These are phyloP conservation scores for Apodemia duryi DNA, from an alignment of 2,888 invertebrate species.

Conservation along the genomic window DNA sequence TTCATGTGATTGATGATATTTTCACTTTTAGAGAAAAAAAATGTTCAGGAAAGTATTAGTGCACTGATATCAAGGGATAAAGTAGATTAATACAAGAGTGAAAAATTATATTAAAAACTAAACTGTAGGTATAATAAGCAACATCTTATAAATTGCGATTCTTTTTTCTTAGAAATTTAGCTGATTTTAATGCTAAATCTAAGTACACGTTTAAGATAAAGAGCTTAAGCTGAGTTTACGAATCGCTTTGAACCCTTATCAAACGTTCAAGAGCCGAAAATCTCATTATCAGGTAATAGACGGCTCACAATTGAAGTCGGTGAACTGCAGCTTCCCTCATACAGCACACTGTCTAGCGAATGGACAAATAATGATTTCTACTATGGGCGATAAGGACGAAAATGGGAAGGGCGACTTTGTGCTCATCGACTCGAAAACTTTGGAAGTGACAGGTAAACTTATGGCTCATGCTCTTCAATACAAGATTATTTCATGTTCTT, in stretches of 20 bases:
- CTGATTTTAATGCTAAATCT: not conserved
- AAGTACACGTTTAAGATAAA: not conserved
- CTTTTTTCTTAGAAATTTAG: not conserved
- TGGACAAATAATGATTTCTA: constrained; percentile 97
- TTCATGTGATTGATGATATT: no score
- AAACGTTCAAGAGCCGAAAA: constrained; percentile 52
- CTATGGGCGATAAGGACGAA: constrained; percentile 93
- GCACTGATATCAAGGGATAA: no score
- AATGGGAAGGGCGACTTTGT: constrained; percentile 93
- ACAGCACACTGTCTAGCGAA: constrained; percentile 95
- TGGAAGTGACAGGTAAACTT: constrained; percentile 83
- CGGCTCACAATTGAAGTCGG: constrained; percentile 85
- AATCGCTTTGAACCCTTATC: constrained; percentile 35
- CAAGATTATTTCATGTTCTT: not conserved
- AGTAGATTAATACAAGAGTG: no score
- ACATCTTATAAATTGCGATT: no score
- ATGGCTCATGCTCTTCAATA: not conserved
- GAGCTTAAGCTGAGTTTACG: not conserved
- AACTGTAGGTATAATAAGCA: no score
- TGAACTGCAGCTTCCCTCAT: constrained; percentile 92
- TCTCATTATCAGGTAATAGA: constrained; percentile 85
- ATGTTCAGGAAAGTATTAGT: no score
- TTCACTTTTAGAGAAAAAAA: no score
- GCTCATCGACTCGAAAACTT: constrained; percentile 89
- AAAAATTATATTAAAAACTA: no score